These are phyloP conservation scores for Ahaetulla prasina DNA, from an alignment of 2,113 vertebrate genomes.

Conservation along the genomic window DNA sequence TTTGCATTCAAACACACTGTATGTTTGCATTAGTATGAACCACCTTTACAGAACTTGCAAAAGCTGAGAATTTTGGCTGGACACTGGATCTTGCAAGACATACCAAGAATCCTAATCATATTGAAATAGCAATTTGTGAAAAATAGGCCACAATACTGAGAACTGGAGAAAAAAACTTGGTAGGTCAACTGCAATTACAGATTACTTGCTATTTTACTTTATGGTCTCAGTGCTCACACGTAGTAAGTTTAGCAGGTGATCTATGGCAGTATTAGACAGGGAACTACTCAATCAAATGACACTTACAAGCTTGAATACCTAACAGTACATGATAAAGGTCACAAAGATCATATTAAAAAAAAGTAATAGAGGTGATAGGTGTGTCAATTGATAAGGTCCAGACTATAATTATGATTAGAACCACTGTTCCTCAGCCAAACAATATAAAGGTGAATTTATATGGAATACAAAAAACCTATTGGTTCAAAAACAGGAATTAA, in stretches of 20 bases:
- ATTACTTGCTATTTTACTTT: background rate
- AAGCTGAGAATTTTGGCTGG: background rate
- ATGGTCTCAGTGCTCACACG: background rate
- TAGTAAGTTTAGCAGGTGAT: background rate
- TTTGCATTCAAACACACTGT: background rate
- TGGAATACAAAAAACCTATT: background rate
- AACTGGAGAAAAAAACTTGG: background rate
- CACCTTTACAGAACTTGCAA: background rate
- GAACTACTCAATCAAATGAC: background rate
- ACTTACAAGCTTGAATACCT: background rate
- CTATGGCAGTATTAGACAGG: background rate
- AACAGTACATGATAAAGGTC: background rate
- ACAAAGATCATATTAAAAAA: background rate
- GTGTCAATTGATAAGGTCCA: background rate
- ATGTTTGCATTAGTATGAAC: background rate
- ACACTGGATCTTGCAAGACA: background rate
- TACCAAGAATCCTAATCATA: background rate
- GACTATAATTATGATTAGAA: background rate
- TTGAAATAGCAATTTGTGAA: background rate
- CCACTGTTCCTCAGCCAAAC: background rate
- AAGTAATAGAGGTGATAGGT: background rate
- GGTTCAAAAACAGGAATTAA: background rate
- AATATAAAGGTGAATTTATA: background rate
- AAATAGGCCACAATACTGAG: background rate
- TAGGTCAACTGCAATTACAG: background rate